Evolutionary conservation across 2,888 invertebrate species (phyloP).

Genomic region (Esperia sulphurella): DNA sequence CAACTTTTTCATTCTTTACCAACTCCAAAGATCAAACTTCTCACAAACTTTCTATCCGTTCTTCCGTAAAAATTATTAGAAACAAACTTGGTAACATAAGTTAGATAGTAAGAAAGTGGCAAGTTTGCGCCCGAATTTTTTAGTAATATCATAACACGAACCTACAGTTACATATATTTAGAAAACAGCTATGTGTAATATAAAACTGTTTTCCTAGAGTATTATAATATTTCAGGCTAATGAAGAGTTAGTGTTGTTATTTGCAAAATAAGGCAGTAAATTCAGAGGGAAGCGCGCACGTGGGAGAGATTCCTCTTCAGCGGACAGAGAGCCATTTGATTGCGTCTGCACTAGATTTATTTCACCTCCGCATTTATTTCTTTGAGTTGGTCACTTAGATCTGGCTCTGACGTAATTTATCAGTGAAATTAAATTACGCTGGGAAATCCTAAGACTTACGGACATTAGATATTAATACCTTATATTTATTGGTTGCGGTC

Average conservation of each 20-base stretch:
- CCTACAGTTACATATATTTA: too few species aligned
- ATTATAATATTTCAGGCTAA: constrained; percentile 20
- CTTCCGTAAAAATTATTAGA: too few species aligned
- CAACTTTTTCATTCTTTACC: too few species aligned
- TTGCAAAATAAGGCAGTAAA: constrained; percentile 47
- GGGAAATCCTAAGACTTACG: background rate
- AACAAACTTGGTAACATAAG: too few species aligned
- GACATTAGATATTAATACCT: too few species aligned
- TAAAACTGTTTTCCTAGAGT: background rate
- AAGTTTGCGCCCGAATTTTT: too few species aligned
- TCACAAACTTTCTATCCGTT: too few species aligned
- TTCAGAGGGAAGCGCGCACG: constrained; percentile 39
- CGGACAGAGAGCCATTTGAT: constrained; percentile 41
- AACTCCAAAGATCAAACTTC: too few species aligned
- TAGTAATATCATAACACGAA: too few species aligned
- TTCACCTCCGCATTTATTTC: constrained; percentile 27
- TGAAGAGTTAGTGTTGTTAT: constrained; percentile 35
- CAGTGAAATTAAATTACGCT: constrained; percentile 10
- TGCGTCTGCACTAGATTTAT: constrained; percentile 50
- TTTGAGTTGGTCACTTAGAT: constrained; percentile 18
- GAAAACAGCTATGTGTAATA: too few species aligned
- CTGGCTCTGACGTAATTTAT: constrained; percentile 11
- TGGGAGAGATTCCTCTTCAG: constrained; percentile 42
- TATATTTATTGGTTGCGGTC: too few species aligned
- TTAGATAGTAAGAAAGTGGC: too few species aligned